Evolutionary conservation across 2,888 invertebrate species (phyloP).

Genomic region (Lasioglossum pauxillum): DNA sequence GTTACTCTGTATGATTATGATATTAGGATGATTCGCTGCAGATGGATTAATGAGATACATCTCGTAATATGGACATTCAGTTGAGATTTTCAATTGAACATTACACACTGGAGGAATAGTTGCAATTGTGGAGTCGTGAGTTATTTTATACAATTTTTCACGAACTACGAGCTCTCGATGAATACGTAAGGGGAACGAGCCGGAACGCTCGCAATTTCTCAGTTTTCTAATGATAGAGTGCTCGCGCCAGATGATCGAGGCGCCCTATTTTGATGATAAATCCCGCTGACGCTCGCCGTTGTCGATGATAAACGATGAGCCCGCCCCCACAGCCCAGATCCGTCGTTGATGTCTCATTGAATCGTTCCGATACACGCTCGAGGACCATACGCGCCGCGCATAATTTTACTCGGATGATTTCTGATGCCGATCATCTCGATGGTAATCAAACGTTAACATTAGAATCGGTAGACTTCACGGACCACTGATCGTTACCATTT

Average conservation of each 20-base stretch:
- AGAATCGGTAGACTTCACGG: neutral
- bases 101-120: neutral
- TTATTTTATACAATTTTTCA: neutral
- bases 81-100: too few species aligned
- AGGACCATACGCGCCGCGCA: conserved; percentile 2
- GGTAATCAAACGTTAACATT: neutral
- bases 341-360: conserved; percentile 32
- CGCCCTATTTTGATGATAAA: conserved; percentile 40
- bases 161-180: neutral
- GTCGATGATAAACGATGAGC: conserved; percentile 39
- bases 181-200: conserved; percentile 22
- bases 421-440: neutral
- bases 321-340: neutral
- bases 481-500: neutral
- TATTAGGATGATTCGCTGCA: too few species aligned
- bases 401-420: neutral
- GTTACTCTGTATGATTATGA: too few species aligned
- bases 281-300: conserved; percentile 27
- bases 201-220: conserved; percentile 32
- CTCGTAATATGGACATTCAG: too few species aligned
- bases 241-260: conserved; percentile 33
- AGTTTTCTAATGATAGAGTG: conserved; percentile 32
- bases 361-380: conserved; percentile 21
- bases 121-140: neutral
- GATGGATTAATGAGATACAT: too few species aligned